phyloP scores from a whole-genome alignment of 2,113 vertebrate species.

The Periophthalmodon schlosseri region DNA sequence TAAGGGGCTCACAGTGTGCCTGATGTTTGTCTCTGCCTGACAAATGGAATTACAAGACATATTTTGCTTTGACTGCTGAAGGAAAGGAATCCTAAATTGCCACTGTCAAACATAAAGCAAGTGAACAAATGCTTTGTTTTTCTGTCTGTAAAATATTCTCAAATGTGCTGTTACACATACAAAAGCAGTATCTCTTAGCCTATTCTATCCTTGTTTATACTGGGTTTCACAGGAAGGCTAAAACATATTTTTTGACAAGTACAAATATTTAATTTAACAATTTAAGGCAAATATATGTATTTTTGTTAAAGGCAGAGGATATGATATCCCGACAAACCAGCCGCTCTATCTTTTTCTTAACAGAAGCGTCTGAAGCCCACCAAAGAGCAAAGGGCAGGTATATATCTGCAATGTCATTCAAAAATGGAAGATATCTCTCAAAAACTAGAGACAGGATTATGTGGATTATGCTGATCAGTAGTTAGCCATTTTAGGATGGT shows the following conservation, averaged over 20 bases:
- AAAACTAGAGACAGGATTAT: background rate
- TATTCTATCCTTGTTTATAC: background rate
- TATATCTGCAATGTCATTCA: background rate
- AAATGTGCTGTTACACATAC: background rate
- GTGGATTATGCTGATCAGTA: background rate
- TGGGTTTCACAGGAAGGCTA: background rate
- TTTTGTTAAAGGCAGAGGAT: background rate
- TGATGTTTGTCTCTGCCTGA: constrained; percentile 30
- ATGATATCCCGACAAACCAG: background rate
- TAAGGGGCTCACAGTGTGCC: constrained; percentile 12
- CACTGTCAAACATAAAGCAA: background rate
- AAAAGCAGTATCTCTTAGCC: background rate
- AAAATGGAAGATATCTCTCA: background rate
- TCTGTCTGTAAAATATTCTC: background rate
- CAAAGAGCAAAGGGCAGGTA: background rate
- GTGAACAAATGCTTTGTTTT: background rate
- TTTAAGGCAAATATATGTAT: background rate
- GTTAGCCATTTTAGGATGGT: background rate
- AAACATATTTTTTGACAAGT: background rate
- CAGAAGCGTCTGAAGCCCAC: background rate
- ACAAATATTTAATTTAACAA: background rate
- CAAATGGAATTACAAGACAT: constrained; percentile 18
- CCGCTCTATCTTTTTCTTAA: background rate
- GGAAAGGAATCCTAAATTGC: background rate
- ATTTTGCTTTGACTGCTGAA: constrained; percentile 12